Percentiles rank a stretch among this genome's conserved stretches.
phyloP scores from a whole-genome alignment of 2,888 invertebrate species.

The Diachrysia chrysitis region DNA sequence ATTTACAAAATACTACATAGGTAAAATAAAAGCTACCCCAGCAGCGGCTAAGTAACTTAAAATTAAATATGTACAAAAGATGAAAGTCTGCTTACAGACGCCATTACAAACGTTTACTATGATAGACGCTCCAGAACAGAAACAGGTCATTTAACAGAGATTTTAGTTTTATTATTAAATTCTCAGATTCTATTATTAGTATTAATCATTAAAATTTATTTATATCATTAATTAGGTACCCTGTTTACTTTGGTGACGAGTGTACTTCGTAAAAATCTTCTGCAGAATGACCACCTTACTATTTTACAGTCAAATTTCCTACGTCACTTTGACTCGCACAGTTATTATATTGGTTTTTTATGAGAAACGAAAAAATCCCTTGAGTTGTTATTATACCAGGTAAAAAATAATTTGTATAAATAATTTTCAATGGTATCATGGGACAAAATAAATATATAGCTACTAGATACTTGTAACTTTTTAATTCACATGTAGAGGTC shows the following conservation, averaged over 20 bases:
- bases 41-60: constrained; percentile 14
- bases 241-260: constrained; percentile 3
- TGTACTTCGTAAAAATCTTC: constrained; percentile 3
- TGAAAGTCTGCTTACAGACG: neutral
- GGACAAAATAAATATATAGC: too few relatives aligned
- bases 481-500: neutral
- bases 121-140: neutral
- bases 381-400: too few relatives aligned
- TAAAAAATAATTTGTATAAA: too few relatives aligned
- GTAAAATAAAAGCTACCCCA: constrained; percentile 18
- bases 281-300: neutral
- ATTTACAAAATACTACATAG: constrained; percentile 32
- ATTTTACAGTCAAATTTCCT: neutral
- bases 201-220: neutral
- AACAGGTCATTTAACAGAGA: neutral
- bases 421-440: too few relatives aligned
- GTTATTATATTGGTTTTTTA: neutral
- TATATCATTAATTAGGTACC: neutral
- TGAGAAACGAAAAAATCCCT: too few relatives aligned
- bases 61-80: neutral
- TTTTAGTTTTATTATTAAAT: neutral
- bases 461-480: too few relatives aligned
- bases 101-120: neutral
- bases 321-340: neutral
- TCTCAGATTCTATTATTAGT: neutral